A percentile compares a stretch with the other conserved stretches of the same genome.
These are phyloP conservation scores for Mythimna loreyi DNA, from an alignment of 2,888 invertebrate species.

Conservation along the genomic window DNA sequence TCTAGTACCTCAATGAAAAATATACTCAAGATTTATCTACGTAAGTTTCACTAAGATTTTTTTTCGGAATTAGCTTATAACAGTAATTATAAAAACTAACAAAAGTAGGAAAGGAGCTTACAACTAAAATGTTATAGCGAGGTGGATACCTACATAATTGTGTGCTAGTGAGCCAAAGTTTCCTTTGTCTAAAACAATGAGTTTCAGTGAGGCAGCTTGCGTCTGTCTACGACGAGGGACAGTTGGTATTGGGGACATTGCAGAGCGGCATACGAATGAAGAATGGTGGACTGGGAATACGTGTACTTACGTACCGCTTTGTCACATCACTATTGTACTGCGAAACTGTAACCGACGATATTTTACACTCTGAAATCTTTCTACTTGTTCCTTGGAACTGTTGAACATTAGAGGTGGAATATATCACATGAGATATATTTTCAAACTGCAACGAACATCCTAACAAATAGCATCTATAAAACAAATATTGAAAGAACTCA, in stretches of 20 bases:
- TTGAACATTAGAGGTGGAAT: constrained; percentile 27
- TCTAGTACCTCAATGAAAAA: background rate
- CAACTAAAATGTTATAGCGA: constrained; percentile 65
- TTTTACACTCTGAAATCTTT: constrained; percentile 51
- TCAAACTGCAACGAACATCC: constrained; percentile 11
- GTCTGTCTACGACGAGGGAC: constrained; percentile 65
- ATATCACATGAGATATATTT: constrained; percentile 30
- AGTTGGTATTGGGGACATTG: constrained; percentile 64
- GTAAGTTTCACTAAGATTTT: constrained; percentile 3
- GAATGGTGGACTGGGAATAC: constrained; percentile 55
- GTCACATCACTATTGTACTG: constrained; percentile 38
- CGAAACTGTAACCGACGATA: constrained; percentile 48
- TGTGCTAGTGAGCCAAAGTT: constrained; percentile 64
- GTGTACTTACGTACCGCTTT: constrained; percentile 50
- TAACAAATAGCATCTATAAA: constrained; percentile 3
- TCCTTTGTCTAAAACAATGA: constrained; percentile 75
- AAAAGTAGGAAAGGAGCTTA: constrained; percentile 51
- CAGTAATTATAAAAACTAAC: constrained; percentile 48
- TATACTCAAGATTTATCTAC: background rate
- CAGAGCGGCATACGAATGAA: constrained; percentile 71
- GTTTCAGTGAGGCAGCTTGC: constrained; percentile 70
- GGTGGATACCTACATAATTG: constrained; percentile 66
- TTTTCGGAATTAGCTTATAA: constrained; percentile 29
- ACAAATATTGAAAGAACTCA: constrained; percentile 25
- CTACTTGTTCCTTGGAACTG: constrained; percentile 29